Base-by-base conservation (phyloP, 2,888 invertebrate species). In the Drosophila macrospina region DNA sequence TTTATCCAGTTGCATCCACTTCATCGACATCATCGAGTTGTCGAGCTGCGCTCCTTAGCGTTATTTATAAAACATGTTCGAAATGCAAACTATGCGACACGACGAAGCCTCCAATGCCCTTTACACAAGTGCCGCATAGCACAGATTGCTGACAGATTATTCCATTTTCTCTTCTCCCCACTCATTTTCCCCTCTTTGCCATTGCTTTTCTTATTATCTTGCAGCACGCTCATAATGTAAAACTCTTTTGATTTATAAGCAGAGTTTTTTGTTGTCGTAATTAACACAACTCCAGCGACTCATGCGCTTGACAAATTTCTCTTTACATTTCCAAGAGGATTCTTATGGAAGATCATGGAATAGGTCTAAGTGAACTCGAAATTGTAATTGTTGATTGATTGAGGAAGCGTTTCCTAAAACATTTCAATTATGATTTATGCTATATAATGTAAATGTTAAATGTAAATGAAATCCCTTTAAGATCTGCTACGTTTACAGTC, bases 1-100 rank as follows among this genome's bases (percentile, higher is more conserved):
- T 54, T 32, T 59, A 15, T 36, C 15, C 30, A 36, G 36, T 66
- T 44, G 28, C 44, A 60, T 51, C 37, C 20, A 61, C 30, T 48
- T 2, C 39, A 39, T 47, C 42, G 42, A 55, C 42, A n/a, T 54
- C 52, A 55, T 73, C 57, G 57, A 72, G 56, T 78, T 73, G 74
- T 78, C 78, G 51, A 45, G 51, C 42, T 41, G 32, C 30, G 59
- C 74, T 69, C 61, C 74, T 63, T 78, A 84, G 81, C 84, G 88
- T 86, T 88, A 83, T 83, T 83, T 83, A 86, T 83, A 83, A 83
- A 83, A 88, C 88, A 88, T 83, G 88, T 83, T 71, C 86, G 64
- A 83, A 88, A 83, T 88, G 84, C 86, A 83, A 83, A 83, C 63
- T 83, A 83, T 83, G 88, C 82, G 84, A 83, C 82, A 83, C 82